Conservation (phyloP, 2,113 vertebrate species). For the Peromyscus californicus region DNA sequence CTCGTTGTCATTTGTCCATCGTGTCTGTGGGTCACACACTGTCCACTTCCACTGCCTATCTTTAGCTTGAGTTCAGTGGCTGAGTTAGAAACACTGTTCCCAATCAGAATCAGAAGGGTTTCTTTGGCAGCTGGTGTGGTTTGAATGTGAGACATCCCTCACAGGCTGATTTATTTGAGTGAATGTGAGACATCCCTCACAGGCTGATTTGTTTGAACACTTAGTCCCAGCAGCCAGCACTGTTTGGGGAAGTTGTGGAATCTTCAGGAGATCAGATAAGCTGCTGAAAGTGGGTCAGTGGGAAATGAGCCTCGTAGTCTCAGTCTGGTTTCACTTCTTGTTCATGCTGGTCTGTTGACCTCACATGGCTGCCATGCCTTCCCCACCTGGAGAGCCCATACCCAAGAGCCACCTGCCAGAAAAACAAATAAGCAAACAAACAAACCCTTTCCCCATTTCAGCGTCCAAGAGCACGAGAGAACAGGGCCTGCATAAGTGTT, state of each 20-base stretch:
- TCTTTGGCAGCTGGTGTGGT: background rate
- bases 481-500: too few species aligned
- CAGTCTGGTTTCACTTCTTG: background rate
- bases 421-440: too few species aligned
- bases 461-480: too few species aligned
- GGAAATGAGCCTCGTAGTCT: too few species aligned
- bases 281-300: background rate
- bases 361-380: too few species aligned
- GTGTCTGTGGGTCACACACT: constrained; percentile 78
- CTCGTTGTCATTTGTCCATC: constrained; percentile 89
- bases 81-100: constrained; percentile 79
- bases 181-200: too few species aligned
- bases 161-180: background rate
- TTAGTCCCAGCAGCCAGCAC: background rate
- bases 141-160: background rate
- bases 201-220: background rate
- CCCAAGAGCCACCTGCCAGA: background rate
- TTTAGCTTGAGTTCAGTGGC: constrained; percentile 67
- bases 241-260: background rate
- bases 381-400: background rate
- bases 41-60: constrained; percentile 66
- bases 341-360: background rate
- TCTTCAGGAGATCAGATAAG: background rate
- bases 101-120: constrained; percentile 49
- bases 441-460: too few species aligned